Percentiles rank a stretch among this genome's conserved stretches.
Conservation (phyloP, 2,113 vertebrate genomes). For the Psittacara wagleri region DNA sequence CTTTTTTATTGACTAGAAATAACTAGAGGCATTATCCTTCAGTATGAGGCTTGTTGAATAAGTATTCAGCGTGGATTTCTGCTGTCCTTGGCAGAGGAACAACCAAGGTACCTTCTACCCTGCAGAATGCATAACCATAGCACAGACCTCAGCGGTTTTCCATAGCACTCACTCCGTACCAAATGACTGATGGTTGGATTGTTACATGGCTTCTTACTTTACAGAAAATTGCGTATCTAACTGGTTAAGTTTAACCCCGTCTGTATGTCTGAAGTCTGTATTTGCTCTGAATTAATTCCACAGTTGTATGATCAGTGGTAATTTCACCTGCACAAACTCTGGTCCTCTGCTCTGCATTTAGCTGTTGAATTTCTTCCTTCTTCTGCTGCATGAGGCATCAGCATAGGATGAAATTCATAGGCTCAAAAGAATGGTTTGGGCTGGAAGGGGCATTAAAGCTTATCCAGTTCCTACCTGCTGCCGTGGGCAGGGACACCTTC, state of each 20-base stretch:
- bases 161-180: accelerated
- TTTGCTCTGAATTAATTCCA: not conserved
- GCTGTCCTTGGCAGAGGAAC: not conserved
- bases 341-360: accelerated
- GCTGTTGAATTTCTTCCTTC: not conserved
- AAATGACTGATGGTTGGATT: accelerated
- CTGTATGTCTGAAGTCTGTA: not conserved
- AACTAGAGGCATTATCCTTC: not conserved
- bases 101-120: not conserved
- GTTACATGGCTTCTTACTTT: not conserved
- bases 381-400: accelerated
- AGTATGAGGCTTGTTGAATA: not conserved
- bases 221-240: not conserved
- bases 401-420: not conserved
- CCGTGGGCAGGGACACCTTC: not conserved
- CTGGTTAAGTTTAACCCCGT: not conserved
- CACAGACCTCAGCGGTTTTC: not conserved
- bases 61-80: not conserved
- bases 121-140: not conserved
- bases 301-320: accelerated
- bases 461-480: not conserved
- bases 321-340: accelerated
- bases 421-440: not conserved
- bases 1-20: slow-evolving; percentile 44
- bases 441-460: not conserved